A percentile compares a stretch with the other conserved stretches of the same genome.
Evolutionary conservation across 2,797 vertebrate genomes (phyloP).

Genomic region (Coccyzus lansbergi): DNA sequence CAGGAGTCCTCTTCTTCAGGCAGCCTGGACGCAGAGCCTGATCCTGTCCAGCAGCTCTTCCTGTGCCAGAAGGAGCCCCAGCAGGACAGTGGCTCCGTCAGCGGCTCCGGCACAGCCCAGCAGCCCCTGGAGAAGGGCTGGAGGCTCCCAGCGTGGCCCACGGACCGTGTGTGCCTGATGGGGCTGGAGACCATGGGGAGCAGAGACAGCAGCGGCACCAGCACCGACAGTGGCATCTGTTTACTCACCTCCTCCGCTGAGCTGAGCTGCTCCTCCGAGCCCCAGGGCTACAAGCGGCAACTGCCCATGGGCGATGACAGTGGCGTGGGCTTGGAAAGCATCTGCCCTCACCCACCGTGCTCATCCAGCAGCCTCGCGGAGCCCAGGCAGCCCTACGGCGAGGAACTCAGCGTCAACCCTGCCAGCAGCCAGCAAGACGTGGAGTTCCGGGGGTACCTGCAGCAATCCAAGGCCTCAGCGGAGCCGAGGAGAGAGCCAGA

Average conservation of each 20-base stretch:
- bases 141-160: accelerated
- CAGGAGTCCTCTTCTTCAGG: background rate
- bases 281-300: background rate
- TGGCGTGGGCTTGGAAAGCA: constrained; percentile 40
- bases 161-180: background rate
- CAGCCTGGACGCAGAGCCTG: background rate
- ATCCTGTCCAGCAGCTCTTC: constrained; percentile 45
- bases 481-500: background rate
- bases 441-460: constrained; percentile 67
- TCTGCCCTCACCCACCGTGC: background rate
- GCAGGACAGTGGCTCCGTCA: background rate
- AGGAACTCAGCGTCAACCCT: accelerated
- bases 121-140: background rate
- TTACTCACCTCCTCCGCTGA: constrained; percentile 17
- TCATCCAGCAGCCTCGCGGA: background rate
- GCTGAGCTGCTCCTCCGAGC: background rate
- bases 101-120: background rate
- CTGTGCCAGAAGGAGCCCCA: constrained; percentile 31
- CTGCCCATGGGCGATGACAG: background rate
- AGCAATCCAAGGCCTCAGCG: constrained; percentile 35
- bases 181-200: accelerated
- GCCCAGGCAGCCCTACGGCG: background rate
- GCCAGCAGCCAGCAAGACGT: background rate
- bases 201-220: constrained; percentile 12
- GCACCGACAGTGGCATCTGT: constrained; percentile 75